These are phyloP conservation scores for Percina caprodes DNA, from an alignment of 2,113 vertebrate species.

Conservation along the genomic window DNA sequence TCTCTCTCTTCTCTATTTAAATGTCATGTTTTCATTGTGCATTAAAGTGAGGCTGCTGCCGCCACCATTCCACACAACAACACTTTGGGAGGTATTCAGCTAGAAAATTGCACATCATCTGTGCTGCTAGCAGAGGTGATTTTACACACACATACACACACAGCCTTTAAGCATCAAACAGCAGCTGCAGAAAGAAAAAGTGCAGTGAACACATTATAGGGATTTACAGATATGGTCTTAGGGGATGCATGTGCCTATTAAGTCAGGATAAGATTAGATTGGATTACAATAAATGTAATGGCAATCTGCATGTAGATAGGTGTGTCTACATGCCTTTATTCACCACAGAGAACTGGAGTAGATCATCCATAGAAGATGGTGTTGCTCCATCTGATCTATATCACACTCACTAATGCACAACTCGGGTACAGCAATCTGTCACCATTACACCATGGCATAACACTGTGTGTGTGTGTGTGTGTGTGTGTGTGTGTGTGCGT, in stretches of 20 bases:
- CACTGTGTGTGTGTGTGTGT: background rate
- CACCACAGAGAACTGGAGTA: constrained; percentile 22
- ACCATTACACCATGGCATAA: constrained; percentile 44
- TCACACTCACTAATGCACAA: constrained; percentile 47
- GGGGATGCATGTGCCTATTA: constrained; percentile 54
- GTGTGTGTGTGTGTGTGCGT: constrained; percentile 8
- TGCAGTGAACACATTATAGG: constrained; percentile 44
- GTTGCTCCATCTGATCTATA: constrained; percentile 51
- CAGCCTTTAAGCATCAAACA: constrained; percentile 68
- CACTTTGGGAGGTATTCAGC: constrained; percentile 93
- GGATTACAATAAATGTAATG: constrained; percentile 64
- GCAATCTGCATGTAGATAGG: constrained; percentile 21
- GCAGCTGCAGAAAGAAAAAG: constrained; percentile 49
- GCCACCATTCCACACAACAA: constrained; percentile 83
- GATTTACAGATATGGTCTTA: constrained; percentile 70
- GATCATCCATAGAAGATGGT: constrained; percentile 41
- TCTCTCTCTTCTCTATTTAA: constrained; percentile 85
- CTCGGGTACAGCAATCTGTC: constrained; percentile 44
- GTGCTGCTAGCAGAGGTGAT: constrained; percentile 82
- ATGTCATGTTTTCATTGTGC: constrained; percentile 89
- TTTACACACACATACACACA: constrained; percentile 57
- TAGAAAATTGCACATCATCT: constrained; percentile 96
- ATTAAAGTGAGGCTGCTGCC: constrained; percentile 79
- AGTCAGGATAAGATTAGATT: constrained; percentile 65
- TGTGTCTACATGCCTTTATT: constrained; percentile 12